Conservation (phyloP, 2,113 vertebrate genomes). For the Pyxicephalus adspersus region DNA sequence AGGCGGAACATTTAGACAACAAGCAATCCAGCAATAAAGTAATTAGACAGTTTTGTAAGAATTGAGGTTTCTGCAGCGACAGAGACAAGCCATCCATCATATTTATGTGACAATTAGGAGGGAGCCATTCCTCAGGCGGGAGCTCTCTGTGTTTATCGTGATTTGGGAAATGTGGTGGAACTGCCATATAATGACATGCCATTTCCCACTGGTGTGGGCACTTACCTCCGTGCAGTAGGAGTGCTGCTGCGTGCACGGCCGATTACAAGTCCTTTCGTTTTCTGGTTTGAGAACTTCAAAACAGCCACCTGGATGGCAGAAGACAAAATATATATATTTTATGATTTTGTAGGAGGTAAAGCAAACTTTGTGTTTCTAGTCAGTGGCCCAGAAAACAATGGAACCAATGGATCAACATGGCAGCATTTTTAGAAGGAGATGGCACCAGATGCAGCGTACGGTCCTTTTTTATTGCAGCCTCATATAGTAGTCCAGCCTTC, state of each 20-base stretch:
- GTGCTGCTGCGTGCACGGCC: constrained; percentile 85
- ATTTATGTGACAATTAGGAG: constrained; percentile 28
- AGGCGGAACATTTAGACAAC: constrained; percentile 57
- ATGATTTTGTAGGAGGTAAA: no score
- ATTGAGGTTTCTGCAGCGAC: constrained; percentile 16
- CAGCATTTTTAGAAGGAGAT: no score
- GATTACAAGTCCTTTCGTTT: constrained; percentile 88
- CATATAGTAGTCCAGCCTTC: no score
- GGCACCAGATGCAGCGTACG: no score
- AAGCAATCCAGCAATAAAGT: not conserved
- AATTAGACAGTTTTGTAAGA: constrained; percentile 1
- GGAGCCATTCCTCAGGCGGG: not conserved
- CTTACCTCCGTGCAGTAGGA: constrained; percentile 92
- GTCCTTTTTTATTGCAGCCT: no score
- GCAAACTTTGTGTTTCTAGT: constrained; percentile 57
- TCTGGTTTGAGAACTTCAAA: constrained; percentile 79
- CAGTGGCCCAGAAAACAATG: not conserved
- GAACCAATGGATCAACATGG: not conserved
- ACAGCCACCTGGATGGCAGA: constrained; percentile 86
- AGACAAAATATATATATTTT: constrained; percentile 67
- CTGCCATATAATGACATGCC: not conserved
- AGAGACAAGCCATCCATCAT: constrained; percentile 28
- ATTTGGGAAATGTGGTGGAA: constrained; percentile 37
- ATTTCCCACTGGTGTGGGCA: constrained; percentile 54
- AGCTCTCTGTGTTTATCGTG: constrained; percentile 17